A percentile compares a stretch with the other conserved stretches of the same genome.
Evolutionary conservation across 2,888 invertebrate genomes (phyloP).

Genomic region (Caenorhabditis imperialis): DNA sequence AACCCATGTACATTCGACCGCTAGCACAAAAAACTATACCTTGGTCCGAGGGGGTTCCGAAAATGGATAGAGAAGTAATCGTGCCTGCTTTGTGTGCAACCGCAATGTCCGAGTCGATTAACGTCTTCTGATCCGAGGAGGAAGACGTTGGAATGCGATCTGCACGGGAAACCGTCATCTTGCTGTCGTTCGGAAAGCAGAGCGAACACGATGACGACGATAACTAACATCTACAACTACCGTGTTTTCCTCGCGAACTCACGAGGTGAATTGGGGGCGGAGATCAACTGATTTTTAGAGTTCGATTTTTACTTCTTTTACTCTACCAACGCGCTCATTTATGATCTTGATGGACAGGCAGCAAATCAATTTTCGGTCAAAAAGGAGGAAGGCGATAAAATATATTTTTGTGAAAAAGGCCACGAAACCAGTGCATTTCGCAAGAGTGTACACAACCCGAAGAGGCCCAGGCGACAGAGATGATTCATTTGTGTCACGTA

Average conservation of each 20-base stretch:
- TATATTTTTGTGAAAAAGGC: conserved; percentile 26
- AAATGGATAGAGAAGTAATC: conserved; percentile 57
- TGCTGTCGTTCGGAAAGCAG: conserved; percentile 7
- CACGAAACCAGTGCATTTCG: conserved; percentile 30
- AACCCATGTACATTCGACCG: conserved; percentile 32
- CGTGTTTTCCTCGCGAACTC: conserved; percentile 22
- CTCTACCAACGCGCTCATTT: conserved; percentile 35
- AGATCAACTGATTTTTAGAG: conserved; percentile 43
- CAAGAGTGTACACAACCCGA: conserved; percentile 1
- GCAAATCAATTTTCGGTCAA: conserved; percentile 23
- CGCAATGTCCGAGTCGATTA: conserved; percentile 7
- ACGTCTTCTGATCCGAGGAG: conserved; percentile 11
- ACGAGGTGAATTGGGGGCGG: conserved; percentile 32
- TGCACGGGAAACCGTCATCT: conserved; percentile 45
- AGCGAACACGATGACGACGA: conserved; percentile 14
- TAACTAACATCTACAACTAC: conserved; percentile 19
- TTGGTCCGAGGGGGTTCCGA: conserved; percentile 56
- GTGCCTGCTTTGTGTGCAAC: conserved; percentile 37
- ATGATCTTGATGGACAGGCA: conserved; percentile 26
- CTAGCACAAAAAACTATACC: conserved; percentile 26
- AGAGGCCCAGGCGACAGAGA: conserved; percentile 23
- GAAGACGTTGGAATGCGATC: conserved; percentile 32
- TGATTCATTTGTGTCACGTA: conserved; percentile 31
- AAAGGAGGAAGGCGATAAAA: conserved; percentile 11
- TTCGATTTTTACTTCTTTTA: conserved; percentile 44